These are phyloP conservation scores for Camponotus pennsylvanicus DNA, from an alignment of 1,140 invertebrate genomes.

Conservation along the genomic window DNA sequence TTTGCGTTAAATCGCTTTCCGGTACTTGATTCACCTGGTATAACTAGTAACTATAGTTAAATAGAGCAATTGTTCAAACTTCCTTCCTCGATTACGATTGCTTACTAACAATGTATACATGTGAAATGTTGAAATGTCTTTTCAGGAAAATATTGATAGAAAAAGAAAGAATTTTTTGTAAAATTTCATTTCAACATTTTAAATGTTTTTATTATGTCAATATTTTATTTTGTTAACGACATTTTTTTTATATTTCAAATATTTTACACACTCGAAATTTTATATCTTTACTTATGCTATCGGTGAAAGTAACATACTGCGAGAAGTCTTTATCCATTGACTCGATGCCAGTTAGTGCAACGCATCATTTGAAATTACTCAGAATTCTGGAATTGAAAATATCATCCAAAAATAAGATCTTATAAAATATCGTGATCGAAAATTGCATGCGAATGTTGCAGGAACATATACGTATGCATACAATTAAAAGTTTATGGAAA, in stretches of 20 bases:
- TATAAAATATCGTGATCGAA: too few species aligned
- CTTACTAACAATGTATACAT: slow-evolving; percentile 15
- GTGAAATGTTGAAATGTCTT: not conserved
- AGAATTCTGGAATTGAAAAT: too few species aligned
- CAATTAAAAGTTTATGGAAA: not conserved
- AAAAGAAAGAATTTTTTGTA: too few species aligned
- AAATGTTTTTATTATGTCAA: not conserved
- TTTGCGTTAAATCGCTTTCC: slow-evolving; percentile 48
- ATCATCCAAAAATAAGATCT: too few species aligned
- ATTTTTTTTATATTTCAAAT: not conserved
- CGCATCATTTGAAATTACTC: too few species aligned
- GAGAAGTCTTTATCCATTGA: too few species aligned
- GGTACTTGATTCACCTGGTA: not conserved
- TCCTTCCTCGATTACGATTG: not conserved
- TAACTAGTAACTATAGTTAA: slow-evolving; percentile 29
- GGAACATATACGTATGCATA: not conserved
- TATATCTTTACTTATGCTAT: too few species aligned
- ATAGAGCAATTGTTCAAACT: slow-evolving; percentile 10
- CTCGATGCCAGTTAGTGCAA: too few species aligned
- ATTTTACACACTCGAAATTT: too few species aligned
- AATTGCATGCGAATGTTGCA: too few species aligned
- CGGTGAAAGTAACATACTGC: too few species aligned
- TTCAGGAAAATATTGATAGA: slow-evolving; percentile 28
- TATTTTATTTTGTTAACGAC: too few species aligned
- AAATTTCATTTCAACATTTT: slow-evolving; percentile 21